Evolutionary conservation across 2,888 invertebrate genomes (phyloP).

Genomic region (Volucella inflata): DNA sequence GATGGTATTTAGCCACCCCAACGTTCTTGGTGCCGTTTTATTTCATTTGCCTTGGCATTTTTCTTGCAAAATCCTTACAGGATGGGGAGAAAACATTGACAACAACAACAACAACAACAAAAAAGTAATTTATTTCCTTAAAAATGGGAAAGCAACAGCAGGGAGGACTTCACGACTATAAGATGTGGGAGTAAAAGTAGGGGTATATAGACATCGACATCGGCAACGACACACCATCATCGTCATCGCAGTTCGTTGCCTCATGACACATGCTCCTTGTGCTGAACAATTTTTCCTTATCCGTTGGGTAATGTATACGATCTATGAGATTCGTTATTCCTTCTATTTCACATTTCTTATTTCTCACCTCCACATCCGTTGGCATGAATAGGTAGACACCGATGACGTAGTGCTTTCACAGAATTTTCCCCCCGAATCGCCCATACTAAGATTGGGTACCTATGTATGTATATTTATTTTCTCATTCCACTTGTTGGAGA

Average conservation of each 20-base stretch:
- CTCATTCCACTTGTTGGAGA: slow-evolving; percentile 51
- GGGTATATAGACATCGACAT: slow-evolving; percentile 14
- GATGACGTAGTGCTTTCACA: slow-evolving; percentile 29
- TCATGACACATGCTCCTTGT: slow-evolving; percentile 56
- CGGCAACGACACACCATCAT: not conserved
- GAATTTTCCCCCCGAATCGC: slow-evolving; percentile 6
- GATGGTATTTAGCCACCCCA: slow-evolving; percentile 63
- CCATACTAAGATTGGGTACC: slow-evolving; percentile 35
- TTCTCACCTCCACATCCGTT: slow-evolving; percentile 35
- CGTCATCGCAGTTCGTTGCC: slow-evolving; percentile 66
- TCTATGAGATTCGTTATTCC: slow-evolving; percentile 13
- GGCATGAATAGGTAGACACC: slow-evolving; percentile 30
- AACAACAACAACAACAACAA: slow-evolving; percentile 16
- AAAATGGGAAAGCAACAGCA: slow-evolving; percentile 23
- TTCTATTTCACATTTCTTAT: slow-evolving; percentile 1
- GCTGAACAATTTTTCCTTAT: slow-evolving; percentile 46
- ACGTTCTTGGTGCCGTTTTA: slow-evolving; percentile 7
- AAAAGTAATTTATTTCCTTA: slow-evolving; percentile 62
- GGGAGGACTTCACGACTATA: not conserved
- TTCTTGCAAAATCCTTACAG: slow-evolving; percentile 39
- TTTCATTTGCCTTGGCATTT: slow-evolving; percentile 30
- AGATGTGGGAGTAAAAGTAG: slow-evolving; percentile 25
- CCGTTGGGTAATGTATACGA: slow-evolving; percentile 14
- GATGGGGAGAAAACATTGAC: not conserved
- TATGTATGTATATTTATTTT: not conserved